Conservation (phyloP, 2,888 invertebrate species). For the Sphecodes monilicornis region DNA sequence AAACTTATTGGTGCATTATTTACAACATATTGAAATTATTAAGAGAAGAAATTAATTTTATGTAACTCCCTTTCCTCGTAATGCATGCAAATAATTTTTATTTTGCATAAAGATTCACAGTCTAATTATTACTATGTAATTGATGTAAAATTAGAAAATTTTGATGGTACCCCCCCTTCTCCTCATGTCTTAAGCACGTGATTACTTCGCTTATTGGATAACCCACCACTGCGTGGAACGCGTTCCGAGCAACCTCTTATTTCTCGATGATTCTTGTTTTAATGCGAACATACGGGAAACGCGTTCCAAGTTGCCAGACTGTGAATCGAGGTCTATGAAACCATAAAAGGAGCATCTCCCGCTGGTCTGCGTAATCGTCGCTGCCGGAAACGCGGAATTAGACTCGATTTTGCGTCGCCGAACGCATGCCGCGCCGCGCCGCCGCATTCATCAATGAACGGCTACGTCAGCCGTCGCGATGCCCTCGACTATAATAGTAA, state of each 20-base stretch:
- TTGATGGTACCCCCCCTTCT: too few species aligned
- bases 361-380: neutral
- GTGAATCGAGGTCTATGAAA: neutral
- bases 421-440: neutral
- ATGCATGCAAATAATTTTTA: too few species aligned
- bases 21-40: too few species aligned
- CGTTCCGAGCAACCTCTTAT: neutral
- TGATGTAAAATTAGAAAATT: too few species aligned
- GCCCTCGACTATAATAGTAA: constrained; percentile 44
- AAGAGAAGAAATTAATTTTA: too few species aligned
- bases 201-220: too few species aligned
- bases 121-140: too few species aligned
- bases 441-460: constrained; percentile 57
- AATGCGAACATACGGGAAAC: neutral
- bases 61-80: too few species aligned
- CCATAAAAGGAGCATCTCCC: constrained; percentile 56
- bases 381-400: constrained; percentile 61
- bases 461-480: constrained; percentile 48
- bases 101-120: too few species aligned
- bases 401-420: constrained; percentile 52
- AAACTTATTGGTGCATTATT: too few species aligned
- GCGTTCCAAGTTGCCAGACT: neutral
- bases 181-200: too few species aligned
- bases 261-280: neutral
- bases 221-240: too few species aligned